A percentile compares a stretch with the other conserved stretches of the same genome.
These are phyloP conservation scores for Triops longicaudatus DNA, from an alignment of 1,140 invertebrate genomes.

Conservation along the genomic window DNA sequence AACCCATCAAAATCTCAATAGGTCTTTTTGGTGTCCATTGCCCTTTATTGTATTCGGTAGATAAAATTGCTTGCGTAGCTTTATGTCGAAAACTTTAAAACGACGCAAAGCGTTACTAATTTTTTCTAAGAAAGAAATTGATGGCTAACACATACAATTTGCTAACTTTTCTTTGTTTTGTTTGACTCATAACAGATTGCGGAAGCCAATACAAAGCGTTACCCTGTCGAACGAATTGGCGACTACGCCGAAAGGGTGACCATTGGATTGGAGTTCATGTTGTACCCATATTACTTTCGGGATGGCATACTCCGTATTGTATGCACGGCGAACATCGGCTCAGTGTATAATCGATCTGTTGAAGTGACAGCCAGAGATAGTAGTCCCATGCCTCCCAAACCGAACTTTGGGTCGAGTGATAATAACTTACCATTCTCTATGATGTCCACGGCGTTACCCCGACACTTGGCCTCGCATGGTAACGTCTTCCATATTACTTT, in stretches of 20 bases:
- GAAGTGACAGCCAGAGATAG: neutral
- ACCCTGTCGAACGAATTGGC: neutral
- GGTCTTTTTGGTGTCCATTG: too few relatives aligned
- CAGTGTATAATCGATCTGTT: neutral
- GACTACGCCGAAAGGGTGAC: neutral
- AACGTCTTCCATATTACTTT: neutral
- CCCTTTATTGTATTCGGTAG: too few relatives aligned
- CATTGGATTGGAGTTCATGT: neutral
- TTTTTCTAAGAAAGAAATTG: too few relatives aligned
- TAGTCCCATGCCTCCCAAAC: neutral
- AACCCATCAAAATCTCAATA: too few relatives aligned
- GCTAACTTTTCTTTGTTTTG: too few relatives aligned
- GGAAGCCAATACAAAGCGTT: neutral
- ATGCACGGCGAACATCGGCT: neutral
- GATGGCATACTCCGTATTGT: neutral
- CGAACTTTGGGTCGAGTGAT: neutral
- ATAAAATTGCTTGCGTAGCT: too few relatives aligned
- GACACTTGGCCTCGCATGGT: conserved; percentile 6
- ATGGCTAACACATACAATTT: too few relatives aligned
- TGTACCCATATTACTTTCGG: neutral
- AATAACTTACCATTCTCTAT: neutral
- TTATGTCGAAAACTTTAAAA: too few relatives aligned
- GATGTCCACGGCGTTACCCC: neutral
- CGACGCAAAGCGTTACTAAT: too few relatives aligned
- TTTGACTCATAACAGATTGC: neutral